These are phyloP conservation scores for Eupeodes luniger DNA, from an alignment of 2,888 invertebrate genomes.

Conservation along the genomic window DNA sequence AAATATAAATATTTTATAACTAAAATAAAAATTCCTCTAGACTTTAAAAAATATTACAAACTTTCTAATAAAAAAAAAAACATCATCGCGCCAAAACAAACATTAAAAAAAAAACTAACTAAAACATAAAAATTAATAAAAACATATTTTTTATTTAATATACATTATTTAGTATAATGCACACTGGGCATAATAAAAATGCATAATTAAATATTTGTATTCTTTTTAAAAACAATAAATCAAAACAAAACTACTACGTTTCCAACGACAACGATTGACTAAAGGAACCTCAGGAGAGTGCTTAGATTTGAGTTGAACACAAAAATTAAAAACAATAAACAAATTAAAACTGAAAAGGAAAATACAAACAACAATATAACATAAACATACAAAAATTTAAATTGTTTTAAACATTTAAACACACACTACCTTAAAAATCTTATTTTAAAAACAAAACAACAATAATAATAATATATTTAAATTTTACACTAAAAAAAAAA, in stretches of 20 bases:
- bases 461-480: not conserved
- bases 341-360: conserved; percentile 11
- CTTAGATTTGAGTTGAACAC: conserved; percentile 38
- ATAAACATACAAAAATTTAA: not conserved
- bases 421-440: conserved; percentile 8
- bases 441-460: no score
- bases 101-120: not conserved
- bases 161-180: not conserved
- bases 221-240: conserved; percentile 58
- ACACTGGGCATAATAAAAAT: conserved; percentile 39
- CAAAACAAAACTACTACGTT: conserved; percentile 54
- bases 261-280: conserved; percentile 71
- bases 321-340: not conserved
- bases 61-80: not conserved
- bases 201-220: conserved; percentile 39
- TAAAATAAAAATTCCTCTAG: conserved; percentile 10
- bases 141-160: not conserved
- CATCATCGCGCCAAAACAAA: conserved; percentile 2
- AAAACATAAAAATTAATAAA: not conserved
- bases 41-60: not conserved
- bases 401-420: not conserved
- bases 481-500: not conserved
- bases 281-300: conserved; percentile 73
- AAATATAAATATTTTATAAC: not conserved
- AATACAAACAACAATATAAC: conserved; percentile 23